These are phyloP conservation scores for Hyppa rectilinea DNA, from an alignment of 2,888 invertebrate genomes.

Conservation along the genomic window DNA sequence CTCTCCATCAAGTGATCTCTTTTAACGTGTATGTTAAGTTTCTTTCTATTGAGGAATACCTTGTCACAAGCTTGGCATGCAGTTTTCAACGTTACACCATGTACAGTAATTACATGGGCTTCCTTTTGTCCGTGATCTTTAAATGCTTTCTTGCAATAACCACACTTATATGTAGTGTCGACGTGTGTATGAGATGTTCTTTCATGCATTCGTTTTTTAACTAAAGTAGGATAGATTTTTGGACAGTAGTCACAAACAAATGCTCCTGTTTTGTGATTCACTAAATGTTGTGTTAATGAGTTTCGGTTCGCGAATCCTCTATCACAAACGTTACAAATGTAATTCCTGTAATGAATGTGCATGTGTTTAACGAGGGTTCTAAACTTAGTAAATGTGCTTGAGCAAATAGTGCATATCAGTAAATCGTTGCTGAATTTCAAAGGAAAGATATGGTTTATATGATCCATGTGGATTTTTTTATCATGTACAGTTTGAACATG, in stretches of 20 bases:
- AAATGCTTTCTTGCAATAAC: slow-evolving; percentile 72
- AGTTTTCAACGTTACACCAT: slow-evolving; percentile 59
- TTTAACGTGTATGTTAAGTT: slow-evolving; percentile 67
- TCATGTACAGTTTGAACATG: slow-evolving; percentile 64
- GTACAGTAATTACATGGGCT: slow-evolving; percentile 66
- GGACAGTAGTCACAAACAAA: slow-evolving; percentile 79
- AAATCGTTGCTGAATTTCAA: slow-evolving; percentile 72
- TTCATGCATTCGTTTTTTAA: slow-evolving; percentile 81
- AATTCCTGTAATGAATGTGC: slow-evolving; percentile 75
- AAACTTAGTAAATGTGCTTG: slow-evolving; percentile 52
- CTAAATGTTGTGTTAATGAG: slow-evolving; percentile 59
- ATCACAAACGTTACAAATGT: slow-evolving; percentile 69
- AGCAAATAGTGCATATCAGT: slow-evolving; percentile 52
- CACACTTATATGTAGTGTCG: slow-evolving; percentile 66
- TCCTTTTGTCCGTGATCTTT: slow-evolving; percentile 69
- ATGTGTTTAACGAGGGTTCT: slow-evolving; percentile 71
- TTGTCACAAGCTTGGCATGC: slow-evolving; percentile 73
- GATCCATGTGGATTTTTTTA: slow-evolving; percentile 64
- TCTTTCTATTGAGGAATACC: slow-evolving; percentile 64
- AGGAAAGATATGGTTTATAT: slow-evolving; percentile 74
- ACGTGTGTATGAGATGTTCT: slow-evolving; percentile 66
- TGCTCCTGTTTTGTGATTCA: slow-evolving; percentile 69
- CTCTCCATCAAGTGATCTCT: slow-evolving; percentile 70
- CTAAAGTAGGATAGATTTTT: slow-evolving; percentile 78
- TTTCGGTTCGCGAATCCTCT: slow-evolving; percentile 71